Evolutionary conservation across 2,113 vertebrate species (phyloP), one percentile per base, ranked within the genome.

Genomic region (Esox niger): DNA sequence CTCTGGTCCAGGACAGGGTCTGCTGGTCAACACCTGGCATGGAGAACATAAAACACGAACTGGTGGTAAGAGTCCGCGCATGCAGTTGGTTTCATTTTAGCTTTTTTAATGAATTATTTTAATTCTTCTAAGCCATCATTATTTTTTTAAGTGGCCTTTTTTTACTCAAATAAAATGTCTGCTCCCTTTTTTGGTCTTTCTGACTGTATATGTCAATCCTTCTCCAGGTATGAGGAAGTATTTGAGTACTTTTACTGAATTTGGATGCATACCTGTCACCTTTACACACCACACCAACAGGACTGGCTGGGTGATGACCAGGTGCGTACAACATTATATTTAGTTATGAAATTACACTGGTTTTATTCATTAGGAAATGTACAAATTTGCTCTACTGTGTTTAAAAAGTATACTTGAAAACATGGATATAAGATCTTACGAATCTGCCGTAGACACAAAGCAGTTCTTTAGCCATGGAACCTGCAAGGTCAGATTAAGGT

Each of bases 1-100:
- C 0, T 90, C 89, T 0, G 74, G 6, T 13, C 86, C 84, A 0
- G 86, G 86, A 0, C 6, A 90, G 57, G 90, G 91, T 31, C 83
- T 92, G 10, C 82, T 92, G 62, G 86, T 92, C 62, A 89, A 92
- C 82, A 79, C 59, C 23, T 92, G 90, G 91, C 2, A 0, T 0
- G 91, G 90, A 73, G 59, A 84, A 0, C 11, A 15, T 43, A 15
- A 10, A 43, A 43, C 38, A 10, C 20, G 68, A 25, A 76, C 69
- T 1, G 2, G 15, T 1, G 20, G 59, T 68, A 76, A 80, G 80
- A 9, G 69, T 7, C 20, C n/a, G n/a, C 6, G 43, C 25, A 31
- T 27, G 20, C 20, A 6, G n/a, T 29, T 17, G 17, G n/a, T n/a
- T n/a, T n/a, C n/a, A n/a, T 35, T 2, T 5, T 26, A 31, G 29